phyloP scores from a whole-genome alignment of 1,140 invertebrate genomes.

The Aphelinus certus region DNA sequence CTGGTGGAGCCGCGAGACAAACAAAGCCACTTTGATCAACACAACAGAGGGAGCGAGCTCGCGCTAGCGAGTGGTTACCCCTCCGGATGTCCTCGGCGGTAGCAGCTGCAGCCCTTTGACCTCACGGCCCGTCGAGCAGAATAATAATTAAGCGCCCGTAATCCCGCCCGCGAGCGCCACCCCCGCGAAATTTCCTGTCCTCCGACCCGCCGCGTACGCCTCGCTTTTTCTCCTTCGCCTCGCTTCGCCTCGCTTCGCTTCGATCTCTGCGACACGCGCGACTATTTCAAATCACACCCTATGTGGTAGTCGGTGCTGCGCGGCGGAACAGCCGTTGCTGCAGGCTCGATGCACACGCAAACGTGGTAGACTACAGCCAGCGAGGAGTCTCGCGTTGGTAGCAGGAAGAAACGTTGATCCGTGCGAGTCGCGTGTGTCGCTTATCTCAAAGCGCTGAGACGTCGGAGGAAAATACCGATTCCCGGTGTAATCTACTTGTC shows the following conservation, averaged over 20 bases:
- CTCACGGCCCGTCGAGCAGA: constrained; percentile 49
- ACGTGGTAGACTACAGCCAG: no score
- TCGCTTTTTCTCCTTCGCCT: background rate
- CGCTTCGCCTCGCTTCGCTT: no score
- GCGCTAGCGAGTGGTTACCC: background rate
- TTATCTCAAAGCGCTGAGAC: no score
- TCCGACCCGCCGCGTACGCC: background rate
- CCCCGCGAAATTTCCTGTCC: constrained; percentile 6
- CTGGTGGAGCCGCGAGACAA: constrained; percentile 43
- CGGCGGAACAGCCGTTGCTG: no score
- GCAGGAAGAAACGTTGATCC: no score
- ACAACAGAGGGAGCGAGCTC: constrained; percentile 39
- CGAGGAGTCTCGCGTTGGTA: no score
- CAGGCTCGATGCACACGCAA: no score
- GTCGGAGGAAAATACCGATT: no score
- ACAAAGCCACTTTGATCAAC: constrained; percentile 47
- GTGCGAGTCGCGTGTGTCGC: no score
- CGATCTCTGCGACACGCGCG: background rate
- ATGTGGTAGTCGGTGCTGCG: no score
- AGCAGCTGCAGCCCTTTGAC: constrained; percentile 39
- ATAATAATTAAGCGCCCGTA: constrained; percentile 55
- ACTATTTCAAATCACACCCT: background rate
- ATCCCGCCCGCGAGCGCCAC: constrained; percentile 33
- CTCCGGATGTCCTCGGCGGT: constrained; percentile 39
- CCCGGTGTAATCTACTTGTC: no score